These are phyloP conservation scores for Halcyon chelicuti DNA, from an alignment of 2,797 vertebrate species.

Conservation along the genomic window DNA sequence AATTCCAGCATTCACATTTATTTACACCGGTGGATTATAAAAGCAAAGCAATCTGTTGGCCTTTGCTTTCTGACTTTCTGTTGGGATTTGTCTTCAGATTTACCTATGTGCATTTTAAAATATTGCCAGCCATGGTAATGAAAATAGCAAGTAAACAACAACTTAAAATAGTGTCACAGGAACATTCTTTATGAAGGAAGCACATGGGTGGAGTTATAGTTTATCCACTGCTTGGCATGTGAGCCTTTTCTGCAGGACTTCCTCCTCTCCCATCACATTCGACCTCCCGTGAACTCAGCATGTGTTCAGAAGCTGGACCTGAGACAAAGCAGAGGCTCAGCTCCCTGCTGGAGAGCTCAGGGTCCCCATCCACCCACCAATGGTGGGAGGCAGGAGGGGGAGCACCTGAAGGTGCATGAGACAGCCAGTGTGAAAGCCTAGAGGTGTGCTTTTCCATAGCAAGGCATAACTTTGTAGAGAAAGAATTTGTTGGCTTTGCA, in stretches of 20 bases:
- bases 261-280: background rate
- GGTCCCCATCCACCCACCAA: background rate
- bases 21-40: background rate
- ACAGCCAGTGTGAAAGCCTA: background rate
- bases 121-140: background rate
- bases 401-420: background rate
- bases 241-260: background rate
- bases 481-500: background rate
- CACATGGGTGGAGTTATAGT: background rate
- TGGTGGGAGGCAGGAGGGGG: background rate
- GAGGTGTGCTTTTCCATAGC: background rate
- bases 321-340: background rate
- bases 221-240: fast-evolving
- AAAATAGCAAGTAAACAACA: background rate
- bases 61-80: background rate
- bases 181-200: background rate
- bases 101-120: background rate
- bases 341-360: fast-evolving
- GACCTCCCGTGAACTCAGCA: background rate
- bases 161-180: background rate
- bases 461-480: background rate
- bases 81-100: background rate
- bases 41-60: background rate
- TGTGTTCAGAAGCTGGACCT: background rate
- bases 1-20: background rate